Base-by-base conservation (phyloP, 2,797 vertebrate genomes). In the Trachurus trachurus region DNA sequence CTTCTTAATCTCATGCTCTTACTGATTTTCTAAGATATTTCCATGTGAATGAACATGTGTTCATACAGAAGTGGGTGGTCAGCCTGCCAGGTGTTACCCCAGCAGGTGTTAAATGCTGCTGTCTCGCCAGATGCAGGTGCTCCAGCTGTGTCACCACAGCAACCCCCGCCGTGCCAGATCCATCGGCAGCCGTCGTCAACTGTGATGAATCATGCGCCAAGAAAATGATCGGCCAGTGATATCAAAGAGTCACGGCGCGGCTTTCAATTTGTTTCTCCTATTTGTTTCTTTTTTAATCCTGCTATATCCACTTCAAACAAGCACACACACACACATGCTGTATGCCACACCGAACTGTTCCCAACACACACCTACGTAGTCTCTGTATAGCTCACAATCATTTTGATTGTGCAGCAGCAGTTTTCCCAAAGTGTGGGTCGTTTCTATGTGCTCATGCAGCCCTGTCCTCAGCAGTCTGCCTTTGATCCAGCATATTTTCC, bases 51-150 rank as follows among this genome's bases (percentile, higher is more conserved):
- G 19, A 44, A 31, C 12, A 31, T 9, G 26, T 9, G 62, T 31
- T 76, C 6, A 9, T 12, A 17, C 45, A 29, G 2, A 64, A 63
- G 65, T 78, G 73, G 81, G 66, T 49, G 80, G 87, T 69, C 66
- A 68, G 67, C 39, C 15, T 16, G 49, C 75, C 87, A 85, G 82
- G 84, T 88, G 88, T 29, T 69, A 77, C 74, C 31, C 73, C 68
- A 75, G 90, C 80, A 82, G 90, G 87, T 83, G 89, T 88, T 88
- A 86, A 91, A 90, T 68, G 37, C 79, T 7, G 21, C 67, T 52
- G 57, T 78, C 84, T 83, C 39, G 9, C 76, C 69, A 73, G 71
- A 74, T 57, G 40, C 85, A 80, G 85, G 85, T 86, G 80, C 72
- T 57, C 26, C 57, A 6, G 56, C 82, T 45, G 29, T 19, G 87